These are phyloP conservation scores for Morbakka virulenta DNA, from an alignment of 30 jellyfish, hydroid and myxozoan species.

Conservation along the genomic window DNA sequence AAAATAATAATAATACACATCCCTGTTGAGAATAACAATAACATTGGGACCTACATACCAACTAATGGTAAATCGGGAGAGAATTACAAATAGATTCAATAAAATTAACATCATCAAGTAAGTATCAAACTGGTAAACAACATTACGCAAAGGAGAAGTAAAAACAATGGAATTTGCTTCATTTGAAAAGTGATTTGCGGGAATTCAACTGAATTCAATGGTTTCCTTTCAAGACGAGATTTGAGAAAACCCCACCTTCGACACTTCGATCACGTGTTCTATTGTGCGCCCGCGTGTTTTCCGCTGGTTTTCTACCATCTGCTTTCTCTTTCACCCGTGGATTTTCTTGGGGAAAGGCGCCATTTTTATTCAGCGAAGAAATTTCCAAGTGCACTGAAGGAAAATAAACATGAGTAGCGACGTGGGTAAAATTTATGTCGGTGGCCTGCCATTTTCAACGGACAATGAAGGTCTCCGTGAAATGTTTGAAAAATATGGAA, in stretches of 20 bases:
- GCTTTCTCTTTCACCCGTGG: not conserved
- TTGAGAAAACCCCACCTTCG: not conserved
- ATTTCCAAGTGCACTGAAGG: not conserved
- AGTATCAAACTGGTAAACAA: no score
- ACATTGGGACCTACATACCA: no score
- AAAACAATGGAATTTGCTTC: not conserved
- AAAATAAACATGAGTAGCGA: not conserved
- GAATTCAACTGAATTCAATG: no score
- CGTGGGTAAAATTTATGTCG: not conserved
- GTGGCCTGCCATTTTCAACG: not conserved
- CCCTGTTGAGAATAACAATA: no score
- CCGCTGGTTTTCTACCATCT: not conserved
- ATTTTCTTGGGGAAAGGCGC: not conserved
- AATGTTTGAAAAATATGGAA: not conserved
- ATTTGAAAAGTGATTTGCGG: not conserved
- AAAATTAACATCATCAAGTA: no score
- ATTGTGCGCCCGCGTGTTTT: not conserved
- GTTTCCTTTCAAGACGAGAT: no score
- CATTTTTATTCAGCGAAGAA: not conserved
- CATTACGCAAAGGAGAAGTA: no score
- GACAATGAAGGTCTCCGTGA: not conserved
- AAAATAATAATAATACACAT: no score
- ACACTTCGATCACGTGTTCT: not conserved
- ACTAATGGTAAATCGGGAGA: no score
- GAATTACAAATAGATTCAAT: no score